A percentile compares a stretch with the other conserved stretches of the same genome.
phyloP scores from a whole-genome alignment of 2,888 invertebrate genomes.

The Steromphala cineraria region DNA sequence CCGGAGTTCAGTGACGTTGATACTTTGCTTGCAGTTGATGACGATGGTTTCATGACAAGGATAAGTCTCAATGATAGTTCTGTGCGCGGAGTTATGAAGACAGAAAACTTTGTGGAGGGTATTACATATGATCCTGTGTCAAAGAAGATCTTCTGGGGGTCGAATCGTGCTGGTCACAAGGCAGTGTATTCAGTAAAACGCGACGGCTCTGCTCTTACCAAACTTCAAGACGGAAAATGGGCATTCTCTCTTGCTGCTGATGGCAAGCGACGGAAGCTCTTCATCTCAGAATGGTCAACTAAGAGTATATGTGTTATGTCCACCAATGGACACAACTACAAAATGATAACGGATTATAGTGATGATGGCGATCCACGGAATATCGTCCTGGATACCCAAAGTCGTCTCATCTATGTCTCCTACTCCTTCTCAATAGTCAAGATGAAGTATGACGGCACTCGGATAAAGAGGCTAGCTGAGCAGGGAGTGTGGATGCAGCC shows the following conservation, averaged over 20 bases:
- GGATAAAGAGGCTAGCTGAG: background rate
- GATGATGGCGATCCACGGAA: background rate
- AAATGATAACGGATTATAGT: background rate
- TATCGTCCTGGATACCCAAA: background rate
- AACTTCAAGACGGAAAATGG: background rate
- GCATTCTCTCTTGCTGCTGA: background rate
- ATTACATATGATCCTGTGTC: background rate
- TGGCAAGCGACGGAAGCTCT: background rate
- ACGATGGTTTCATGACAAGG: background rate
- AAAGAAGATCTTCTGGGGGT: slow-evolving; percentile 2
- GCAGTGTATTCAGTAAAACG: background rate
- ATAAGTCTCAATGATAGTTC: background rate
- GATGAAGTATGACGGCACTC: background rate
- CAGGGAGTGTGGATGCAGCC: slow-evolving; percentile 6
- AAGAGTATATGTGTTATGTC: background rate
- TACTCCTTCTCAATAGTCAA: slow-evolving; percentile 7
- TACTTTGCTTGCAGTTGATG: background rate
- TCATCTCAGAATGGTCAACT: background rate
- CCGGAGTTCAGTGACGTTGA: background rate
- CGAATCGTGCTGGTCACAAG: background rate
- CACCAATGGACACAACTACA: background rate
- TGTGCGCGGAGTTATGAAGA: background rate
- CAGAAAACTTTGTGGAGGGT: background rate
- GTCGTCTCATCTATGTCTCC: background rate
- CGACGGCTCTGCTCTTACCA: background rate